Percentiles rank a stretch among this genome's conserved stretches.
These are phyloP conservation scores for Hanleya hanleyi DNA, from an alignment of 2,888 invertebrate genomes.

Conservation along the genomic window DNA sequence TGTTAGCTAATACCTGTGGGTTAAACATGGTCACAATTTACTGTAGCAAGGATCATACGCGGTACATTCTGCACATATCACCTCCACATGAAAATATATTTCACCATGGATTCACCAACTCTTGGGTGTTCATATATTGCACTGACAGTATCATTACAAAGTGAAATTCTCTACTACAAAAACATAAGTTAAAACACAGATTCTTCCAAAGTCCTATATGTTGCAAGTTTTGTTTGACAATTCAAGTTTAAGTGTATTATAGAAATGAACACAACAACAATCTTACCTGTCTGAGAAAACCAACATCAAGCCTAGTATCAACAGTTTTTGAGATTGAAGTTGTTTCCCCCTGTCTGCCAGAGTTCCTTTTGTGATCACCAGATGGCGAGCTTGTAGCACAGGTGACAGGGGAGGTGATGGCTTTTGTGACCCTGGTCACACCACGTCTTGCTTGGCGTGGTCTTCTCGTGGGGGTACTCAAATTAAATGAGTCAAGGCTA, in stretches of 20 bases:
- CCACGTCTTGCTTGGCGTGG: not conserved
- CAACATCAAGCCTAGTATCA: not conserved
- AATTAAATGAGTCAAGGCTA: not conserved
- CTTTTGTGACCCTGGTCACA: not conserved
- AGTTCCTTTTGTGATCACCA: not conserved
- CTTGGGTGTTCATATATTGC: too few species aligned
- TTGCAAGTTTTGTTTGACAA: too few species aligned
- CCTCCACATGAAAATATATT: too few species aligned
- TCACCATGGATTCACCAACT: too few species aligned
- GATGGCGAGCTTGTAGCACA: not conserved
- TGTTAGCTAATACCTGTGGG: not conserved
- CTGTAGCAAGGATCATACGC: too few species aligned
- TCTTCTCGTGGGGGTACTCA: not conserved
- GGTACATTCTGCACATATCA: too few species aligned
- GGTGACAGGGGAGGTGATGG: slow-evolving; percentile 1
- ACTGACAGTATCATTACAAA: too few species aligned
- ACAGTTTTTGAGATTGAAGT: not conserved
- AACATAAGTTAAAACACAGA: too few species aligned
- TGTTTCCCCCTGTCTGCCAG: not conserved
- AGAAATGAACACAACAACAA: not conserved
- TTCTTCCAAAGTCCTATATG: too few species aligned
- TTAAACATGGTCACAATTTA: not conserved
- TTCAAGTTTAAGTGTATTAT: too few species aligned
- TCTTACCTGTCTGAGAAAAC: not conserved
- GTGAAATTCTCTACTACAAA: too few species aligned